Base-by-base conservation (phyloP, 2,113 vertebrate genomes). In the Oplegnathus fasciatus region DNA sequence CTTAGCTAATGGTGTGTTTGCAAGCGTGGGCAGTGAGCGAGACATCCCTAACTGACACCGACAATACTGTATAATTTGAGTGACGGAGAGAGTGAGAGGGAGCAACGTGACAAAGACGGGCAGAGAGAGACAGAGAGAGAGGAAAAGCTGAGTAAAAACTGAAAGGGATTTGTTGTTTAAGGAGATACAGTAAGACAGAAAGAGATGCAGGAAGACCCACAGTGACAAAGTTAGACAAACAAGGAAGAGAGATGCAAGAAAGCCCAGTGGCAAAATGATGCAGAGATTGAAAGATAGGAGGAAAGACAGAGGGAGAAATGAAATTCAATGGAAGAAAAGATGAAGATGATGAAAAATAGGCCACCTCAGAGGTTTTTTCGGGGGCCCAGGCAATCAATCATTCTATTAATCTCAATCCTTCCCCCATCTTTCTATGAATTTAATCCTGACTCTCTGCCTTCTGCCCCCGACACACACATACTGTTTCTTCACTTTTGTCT, bases 301-400 rank as follows among this genome's bases (percentile, higher is more conserved):
- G 58, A 76, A 75, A 75, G 80, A 91, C 65, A 80, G 69, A 70
- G 66, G n/a, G 24, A 61, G 68, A 71, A 76, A 86, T 85, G 69
- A 75, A 92, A 93, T 86, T 75, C 66, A 86, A 70, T 72, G 61
- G 55, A 28, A 76, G 75, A 78, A 57, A 67, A 86, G 87, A 89
- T 81, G 78, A 90, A 85, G 81, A 82, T 84, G 86, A 92, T 94
- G 91, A 93, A 89, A 93, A 94, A 91, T 91, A 91, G 86, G 91
- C 71, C 70, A 84, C 86, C 85, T 82, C 57, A 24, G 69, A 78
- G 86, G 67, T 82, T 84, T 78, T 76, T 64, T 24, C 17, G 28
- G 70, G 50, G 73, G 77, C 57, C n/a, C 70, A 44, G 44, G 14
- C 78, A 89, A 90, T 95, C 94, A 92, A 90, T 95, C 92, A 89